Conservation (phyloP, 2,113 vertebrate species). For the Glareola pratincola region DNA sequence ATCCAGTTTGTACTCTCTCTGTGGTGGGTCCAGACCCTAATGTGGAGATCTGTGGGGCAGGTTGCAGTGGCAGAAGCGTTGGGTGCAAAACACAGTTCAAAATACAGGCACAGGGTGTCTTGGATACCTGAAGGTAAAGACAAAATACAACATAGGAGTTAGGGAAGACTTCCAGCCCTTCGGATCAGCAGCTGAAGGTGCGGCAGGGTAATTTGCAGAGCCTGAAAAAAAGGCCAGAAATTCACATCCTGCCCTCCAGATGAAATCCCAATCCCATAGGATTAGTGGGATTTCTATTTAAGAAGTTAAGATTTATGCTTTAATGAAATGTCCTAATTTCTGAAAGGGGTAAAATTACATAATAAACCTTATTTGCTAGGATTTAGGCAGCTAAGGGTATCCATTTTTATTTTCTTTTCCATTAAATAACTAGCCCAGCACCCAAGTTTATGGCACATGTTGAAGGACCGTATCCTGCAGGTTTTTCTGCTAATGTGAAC, state of each 20-base stretch:
- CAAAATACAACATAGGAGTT: background rate
- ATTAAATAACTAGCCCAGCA: background rate
- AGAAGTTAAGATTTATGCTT: background rate
- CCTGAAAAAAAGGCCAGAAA: background rate
- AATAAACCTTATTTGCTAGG: background rate
- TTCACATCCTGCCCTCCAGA: background rate
- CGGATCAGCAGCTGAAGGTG: background rate
- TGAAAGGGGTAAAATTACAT: background rate
- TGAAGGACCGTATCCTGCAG: background rate
- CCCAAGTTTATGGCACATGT: background rate
- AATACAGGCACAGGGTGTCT: background rate
- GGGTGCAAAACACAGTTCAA: background rate
- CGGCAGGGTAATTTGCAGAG: background rate
- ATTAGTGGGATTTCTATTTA: background rate
- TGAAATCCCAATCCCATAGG: background rate
- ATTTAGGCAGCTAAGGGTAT: background rate
- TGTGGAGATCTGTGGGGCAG: background rate
- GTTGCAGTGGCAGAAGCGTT: background rate
- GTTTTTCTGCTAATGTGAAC: background rate
- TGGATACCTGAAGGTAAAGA: background rate
- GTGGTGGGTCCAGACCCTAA: no score
- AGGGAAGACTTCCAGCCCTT: background rate
- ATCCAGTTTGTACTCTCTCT: background rate
- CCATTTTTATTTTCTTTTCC: fast-evolving
- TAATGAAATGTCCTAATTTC: background rate